Conservation (phyloP, 1,140 invertebrate genomes). For the Delia radicum region DNA sequence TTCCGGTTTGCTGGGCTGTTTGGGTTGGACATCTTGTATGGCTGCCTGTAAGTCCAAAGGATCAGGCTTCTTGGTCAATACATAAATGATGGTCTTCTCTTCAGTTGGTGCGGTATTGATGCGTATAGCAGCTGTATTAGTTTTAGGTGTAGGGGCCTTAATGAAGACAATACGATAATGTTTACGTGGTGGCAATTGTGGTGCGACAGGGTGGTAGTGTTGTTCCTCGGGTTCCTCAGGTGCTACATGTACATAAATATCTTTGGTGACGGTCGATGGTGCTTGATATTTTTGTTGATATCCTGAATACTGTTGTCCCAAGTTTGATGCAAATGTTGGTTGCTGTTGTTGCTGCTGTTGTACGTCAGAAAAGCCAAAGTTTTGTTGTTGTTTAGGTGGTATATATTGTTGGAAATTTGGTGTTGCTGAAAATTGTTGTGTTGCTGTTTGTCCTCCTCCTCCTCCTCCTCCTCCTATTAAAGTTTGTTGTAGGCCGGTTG, state of each 20-base stretch:
- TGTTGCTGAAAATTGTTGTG: slow-evolving; percentile 13
- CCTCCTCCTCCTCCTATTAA: too few relatives aligned
- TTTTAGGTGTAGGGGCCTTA: slow-evolving; percentile 73
- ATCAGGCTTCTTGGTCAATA: slow-evolving; percentile 75
- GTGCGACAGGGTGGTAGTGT: slow-evolving; percentile 32
- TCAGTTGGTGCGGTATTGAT: slow-evolving; percentile 66
- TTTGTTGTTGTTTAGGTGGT: slow-evolving; percentile 9
- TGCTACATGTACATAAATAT: slow-evolving; percentile 53
- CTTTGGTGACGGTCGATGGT: slow-evolving; percentile 43
- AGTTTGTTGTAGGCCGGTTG: slow-evolving; percentile 34
- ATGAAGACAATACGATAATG: slow-evolving; percentile 88
- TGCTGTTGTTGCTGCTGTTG: slow-evolving; percentile 26
- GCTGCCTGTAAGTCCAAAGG: slow-evolving; percentile 60
- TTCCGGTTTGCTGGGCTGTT: slow-evolving; percentile 72
- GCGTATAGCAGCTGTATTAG: slow-evolving; percentile 64
- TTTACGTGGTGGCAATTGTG: slow-evolving; percentile 64
- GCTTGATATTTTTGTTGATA: slow-evolving; percentile 19
- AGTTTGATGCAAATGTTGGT: slow-evolving; percentile 14
- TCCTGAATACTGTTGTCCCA: slow-evolving; percentile 25
- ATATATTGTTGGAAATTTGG: slow-evolving; percentile 31
- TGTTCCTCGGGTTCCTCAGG: slow-evolving; percentile 40
- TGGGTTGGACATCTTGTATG: slow-evolving; percentile 61
- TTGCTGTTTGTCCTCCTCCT: background rate
- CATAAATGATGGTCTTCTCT: slow-evolving; percentile 84
- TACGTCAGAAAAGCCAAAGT: background rate